Evolutionary conservation across 1,140 invertebrate genomes (phyloP).

Genomic region (Elymnias hypermnestra): DNA sequence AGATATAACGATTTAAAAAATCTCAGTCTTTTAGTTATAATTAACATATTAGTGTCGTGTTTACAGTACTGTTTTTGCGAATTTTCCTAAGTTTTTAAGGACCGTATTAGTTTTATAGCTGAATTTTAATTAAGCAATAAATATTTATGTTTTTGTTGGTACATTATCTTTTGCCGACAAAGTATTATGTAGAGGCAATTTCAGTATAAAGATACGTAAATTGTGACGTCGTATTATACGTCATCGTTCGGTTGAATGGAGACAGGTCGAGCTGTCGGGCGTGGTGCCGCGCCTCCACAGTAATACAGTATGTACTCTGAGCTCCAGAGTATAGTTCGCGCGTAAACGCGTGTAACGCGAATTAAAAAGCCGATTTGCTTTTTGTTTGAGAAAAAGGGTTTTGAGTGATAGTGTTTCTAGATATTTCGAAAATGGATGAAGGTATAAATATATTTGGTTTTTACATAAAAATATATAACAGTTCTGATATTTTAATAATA

Average conservation of each 20-base stretch:
- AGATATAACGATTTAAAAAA: no score
- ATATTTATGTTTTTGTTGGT: not conserved
- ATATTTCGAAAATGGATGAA: not conserved
- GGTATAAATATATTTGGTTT: no score
- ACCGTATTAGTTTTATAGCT: not conserved
- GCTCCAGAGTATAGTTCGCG: conserved; percentile 24
- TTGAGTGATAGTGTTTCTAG: not conserved
- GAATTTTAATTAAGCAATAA: conserved; percentile 3
- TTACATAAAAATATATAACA: no score
- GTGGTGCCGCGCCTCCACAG: conserved; percentile 52
- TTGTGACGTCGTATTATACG: conserved; percentile 28
- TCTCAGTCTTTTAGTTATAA: no score
- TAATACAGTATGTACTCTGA: no score
- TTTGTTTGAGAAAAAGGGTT: not conserved
- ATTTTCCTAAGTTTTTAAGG: not conserved
- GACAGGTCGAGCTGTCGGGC: conserved; percentile 31
- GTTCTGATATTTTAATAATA: no score
- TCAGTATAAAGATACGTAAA: conserved; percentile 4
- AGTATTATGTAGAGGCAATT: conserved; percentile 5
- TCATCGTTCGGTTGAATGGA: conserved; percentile 27
- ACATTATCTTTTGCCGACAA: not conserved
- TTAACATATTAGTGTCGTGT: no score
- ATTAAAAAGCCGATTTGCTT: not conserved
- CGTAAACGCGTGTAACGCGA: conserved; percentile 21
- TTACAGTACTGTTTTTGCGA: no score